A percentile compares a stretch with the other conserved stretches of the same genome.
Evolutionary conservation across 2,888 invertebrate species (phyloP).

Genomic region (Alviniconcha strummeri): DNA sequence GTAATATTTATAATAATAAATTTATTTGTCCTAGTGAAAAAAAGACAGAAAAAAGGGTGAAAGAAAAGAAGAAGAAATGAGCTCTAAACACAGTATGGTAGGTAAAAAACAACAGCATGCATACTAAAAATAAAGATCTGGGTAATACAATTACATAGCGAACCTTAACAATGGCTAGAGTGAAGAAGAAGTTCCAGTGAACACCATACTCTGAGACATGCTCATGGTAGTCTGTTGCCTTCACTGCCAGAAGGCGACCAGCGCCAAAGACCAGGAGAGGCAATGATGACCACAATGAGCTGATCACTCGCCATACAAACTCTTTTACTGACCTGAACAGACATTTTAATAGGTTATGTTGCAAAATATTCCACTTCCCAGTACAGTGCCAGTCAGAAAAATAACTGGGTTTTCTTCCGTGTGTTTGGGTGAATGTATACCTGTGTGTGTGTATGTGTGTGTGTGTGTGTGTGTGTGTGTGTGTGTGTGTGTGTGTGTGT

Average conservation of each 20-base stretch:
- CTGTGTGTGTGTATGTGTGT: neutral
- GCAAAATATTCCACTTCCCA: too few species aligned
- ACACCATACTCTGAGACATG: slow-evolving; percentile 95
- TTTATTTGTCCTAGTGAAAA: too few species aligned
- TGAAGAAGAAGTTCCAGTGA: slow-evolving; percentile 99
- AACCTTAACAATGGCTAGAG: slow-evolving; percentile 87
- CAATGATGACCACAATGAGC: slow-evolving; percentile 52
- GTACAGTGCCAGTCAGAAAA: too few species aligned
- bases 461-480: too few species aligned
- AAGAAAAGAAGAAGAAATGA: too few species aligned
- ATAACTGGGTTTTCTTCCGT: neutral
- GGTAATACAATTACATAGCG: slow-evolving; percentile 3
- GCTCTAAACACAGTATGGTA: neutral
- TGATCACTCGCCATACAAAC: neutral
- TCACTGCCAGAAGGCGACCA: slow-evolving; percentile 72
- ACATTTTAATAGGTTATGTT: too few species aligned
- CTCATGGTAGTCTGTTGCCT: slow-evolving; percentile 85
- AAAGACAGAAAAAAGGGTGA: too few species aligned
- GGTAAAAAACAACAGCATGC: neutral
- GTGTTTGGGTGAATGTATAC: neutral
- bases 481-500: too few species aligned
- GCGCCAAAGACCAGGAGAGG: slow-evolving; percentile 75
- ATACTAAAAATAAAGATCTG: too few species aligned
- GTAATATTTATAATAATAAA: too few species aligned
- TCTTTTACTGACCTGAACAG: slow-evolving; percentile 13